Conservation (phyloP, 2,113 vertebrate species). For the Corvus cornix region DNA sequence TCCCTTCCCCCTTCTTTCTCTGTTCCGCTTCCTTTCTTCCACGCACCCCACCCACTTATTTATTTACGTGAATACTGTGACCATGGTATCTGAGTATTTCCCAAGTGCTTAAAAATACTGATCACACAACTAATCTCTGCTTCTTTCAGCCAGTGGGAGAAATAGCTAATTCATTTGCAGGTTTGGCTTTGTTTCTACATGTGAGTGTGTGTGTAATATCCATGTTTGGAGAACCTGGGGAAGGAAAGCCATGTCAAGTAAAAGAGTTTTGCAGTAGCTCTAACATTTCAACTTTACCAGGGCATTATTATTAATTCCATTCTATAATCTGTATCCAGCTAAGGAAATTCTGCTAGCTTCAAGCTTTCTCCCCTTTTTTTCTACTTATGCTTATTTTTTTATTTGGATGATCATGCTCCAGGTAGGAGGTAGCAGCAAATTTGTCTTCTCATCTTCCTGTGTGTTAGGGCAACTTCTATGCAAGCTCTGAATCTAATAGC, state of each 20-base stretch:
- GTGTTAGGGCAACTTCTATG: neutral
- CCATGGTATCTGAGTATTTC: conserved; percentile 36
- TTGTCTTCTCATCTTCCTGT: neutral
- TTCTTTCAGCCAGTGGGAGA: conserved; percentile 15
- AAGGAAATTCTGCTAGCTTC: neutral
- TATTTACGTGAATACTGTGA: conserved; percentile 42
- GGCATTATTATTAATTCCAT: neutral
- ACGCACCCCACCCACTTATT: conserved; percentile 18
- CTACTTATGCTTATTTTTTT: neutral
- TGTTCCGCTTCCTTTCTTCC: conserved; percentile 25
- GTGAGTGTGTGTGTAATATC: neutral
- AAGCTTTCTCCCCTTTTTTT: neutral
- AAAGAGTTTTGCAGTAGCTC: neutral
- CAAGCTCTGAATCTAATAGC: neutral
- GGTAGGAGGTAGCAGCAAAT: neutral
- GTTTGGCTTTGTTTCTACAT: conserved; percentile 51
- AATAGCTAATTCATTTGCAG: conserved; percentile 18
- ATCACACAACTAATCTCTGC: conserved; percentile 36
- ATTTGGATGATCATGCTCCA: neutral
- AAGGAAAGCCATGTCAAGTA: neutral
- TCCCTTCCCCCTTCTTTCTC: conserved; percentile 21
- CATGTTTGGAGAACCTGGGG: neutral
- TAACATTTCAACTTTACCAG: neutral
- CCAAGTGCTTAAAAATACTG: conserved; percentile 27
- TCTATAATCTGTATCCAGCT: neutral